Evolutionary conservation across 1,140 invertebrate genomes (phyloP).

Genomic region (Pogonomyrmex barbatus): DNA sequence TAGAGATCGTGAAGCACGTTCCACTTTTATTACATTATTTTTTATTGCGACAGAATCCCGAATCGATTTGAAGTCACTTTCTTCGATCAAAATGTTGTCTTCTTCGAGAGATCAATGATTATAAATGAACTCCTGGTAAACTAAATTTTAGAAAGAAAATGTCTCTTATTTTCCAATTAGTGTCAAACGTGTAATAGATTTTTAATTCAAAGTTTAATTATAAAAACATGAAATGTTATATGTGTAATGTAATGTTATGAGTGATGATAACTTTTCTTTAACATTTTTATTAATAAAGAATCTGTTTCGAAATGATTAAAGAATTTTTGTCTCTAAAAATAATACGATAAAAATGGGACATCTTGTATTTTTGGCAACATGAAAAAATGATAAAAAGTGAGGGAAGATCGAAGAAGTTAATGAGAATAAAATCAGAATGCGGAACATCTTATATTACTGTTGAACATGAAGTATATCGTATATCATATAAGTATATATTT

Average conservation of each 20-base stretch:
- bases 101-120: neutral
- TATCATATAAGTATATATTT: no score
- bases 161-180: neutral
- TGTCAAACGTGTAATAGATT: neutral
- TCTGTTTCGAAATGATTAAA: neutral
- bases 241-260: neutral
- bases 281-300: neutral
- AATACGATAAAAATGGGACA: slow-evolving; percentile 7
- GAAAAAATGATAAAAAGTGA: slow-evolving; percentile 19
- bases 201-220: neutral
- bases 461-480: slow-evolving; percentile 21
- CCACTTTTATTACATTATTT: slow-evolving; percentile 27
- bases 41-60: neutral
- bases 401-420: slow-evolving; percentile 17
- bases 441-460: slow-evolving; percentile 36
- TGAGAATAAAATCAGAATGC: slow-evolving; percentile 23
- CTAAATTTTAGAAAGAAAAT: neutral
- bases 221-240: neutral
- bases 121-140: neutral
- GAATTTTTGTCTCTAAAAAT: slow-evolving; percentile 18
- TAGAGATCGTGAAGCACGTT: neutral
- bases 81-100: neutral
- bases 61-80: neutral
- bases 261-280: neutral
- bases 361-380: neutral